A percentile compares a stretch with the other conserved stretches of the same genome.
Conservation (phyloP, 2,113 vertebrate genomes). For the Dicaeum eximium region DNA sequence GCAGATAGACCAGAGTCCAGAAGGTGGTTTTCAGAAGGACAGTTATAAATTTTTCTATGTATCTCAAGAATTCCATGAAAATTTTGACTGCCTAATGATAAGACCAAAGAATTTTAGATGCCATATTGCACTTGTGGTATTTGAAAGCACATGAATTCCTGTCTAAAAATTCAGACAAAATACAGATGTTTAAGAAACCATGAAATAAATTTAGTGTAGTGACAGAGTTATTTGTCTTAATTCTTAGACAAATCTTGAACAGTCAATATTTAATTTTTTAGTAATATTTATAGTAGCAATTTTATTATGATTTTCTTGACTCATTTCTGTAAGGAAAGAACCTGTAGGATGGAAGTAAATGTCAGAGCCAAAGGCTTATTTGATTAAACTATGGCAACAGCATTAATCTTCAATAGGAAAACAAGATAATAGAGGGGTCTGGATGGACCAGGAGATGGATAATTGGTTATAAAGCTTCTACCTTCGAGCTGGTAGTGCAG, state of each 20-base stretch:
- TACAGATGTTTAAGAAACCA: background rate
- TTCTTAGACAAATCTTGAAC: background rate
- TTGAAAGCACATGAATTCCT: background rate
- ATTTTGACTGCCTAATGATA: background rate
- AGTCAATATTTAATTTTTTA: constrained; percentile 9
- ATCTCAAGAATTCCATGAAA: background rate
- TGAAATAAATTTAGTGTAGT: background rate
- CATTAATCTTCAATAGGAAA: constrained; percentile 49
- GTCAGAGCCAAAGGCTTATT: constrained; percentile 35
- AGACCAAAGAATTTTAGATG: background rate
- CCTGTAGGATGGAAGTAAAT: constrained; percentile 1
- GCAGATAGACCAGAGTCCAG: background rate
- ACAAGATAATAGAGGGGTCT: constrained; percentile 38
- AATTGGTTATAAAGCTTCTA: constrained; percentile 55
- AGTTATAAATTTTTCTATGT: background rate
- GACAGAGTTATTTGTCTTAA: background rate
- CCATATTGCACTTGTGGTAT: background rate
- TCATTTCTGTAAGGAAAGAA: background rate
- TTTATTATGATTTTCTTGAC: background rate
- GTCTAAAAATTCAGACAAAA: background rate
- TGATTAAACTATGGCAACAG: constrained; percentile 36
- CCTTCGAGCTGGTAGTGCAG: constrained; percentile 12
- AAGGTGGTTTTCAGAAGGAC: background rate
- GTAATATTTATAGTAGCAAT: background rate
- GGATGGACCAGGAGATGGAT: constrained; percentile 34